Conservation (phyloP, 2,797 vertebrate species). For the Oreochromis mossambicus region DNA sequence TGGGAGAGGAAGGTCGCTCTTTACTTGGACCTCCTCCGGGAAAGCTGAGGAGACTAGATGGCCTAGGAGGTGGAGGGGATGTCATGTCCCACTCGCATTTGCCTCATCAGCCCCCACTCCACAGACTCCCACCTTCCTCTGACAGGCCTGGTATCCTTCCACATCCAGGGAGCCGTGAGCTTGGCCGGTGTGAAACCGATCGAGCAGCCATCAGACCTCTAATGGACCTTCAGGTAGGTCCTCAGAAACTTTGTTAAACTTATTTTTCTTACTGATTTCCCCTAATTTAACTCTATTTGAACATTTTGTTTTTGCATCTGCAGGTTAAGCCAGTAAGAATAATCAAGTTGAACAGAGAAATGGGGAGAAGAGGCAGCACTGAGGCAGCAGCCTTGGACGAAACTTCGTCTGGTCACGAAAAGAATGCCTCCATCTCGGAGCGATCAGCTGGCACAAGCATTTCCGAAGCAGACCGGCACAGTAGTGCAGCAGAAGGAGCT, state of each 20-base stretch:
- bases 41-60: slow-evolving; percentile 65
- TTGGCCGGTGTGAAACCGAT: slow-evolving; percentile 65
- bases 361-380: slow-evolving; percentile 86
- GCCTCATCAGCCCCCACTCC: slow-evolving; percentile 49
- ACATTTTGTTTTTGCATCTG: neutral
- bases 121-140: slow-evolving; percentile 40
- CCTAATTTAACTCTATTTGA: neutral
- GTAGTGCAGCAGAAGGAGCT: slow-evolving; percentile 61
- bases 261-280: neutral
- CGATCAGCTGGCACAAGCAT: neutral
- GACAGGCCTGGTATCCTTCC: slow-evolving; percentile 58
- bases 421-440: slow-evolving; percentile 29
- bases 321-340: slow-evolving; percentile 79
- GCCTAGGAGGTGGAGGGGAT: slow-evolving; percentile 15
- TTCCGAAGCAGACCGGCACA: slow-evolving; percentile 38
- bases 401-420: slow-evolving; percentile 30
- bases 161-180: slow-evolving; percentile 45
- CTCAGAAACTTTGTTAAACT: rapidly evolving
- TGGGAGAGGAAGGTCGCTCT: slow-evolving; percentile 56
- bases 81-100: slow-evolving; percentile 38
- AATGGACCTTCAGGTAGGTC: slow-evolving; percentile 79
- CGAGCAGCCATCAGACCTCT: slow-evolving; percentile 76
- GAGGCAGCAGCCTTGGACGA: slow-evolving; percentile 64
- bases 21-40: slow-evolving; percentile 61
- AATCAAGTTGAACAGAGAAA: slow-evolving; percentile 95